A percentile compares a stretch with the other conserved stretches of the same genome.
phyloP scores from a whole-genome alignment of 2,888 invertebrate genomes.

The Linnaemya vulpina region DNA sequence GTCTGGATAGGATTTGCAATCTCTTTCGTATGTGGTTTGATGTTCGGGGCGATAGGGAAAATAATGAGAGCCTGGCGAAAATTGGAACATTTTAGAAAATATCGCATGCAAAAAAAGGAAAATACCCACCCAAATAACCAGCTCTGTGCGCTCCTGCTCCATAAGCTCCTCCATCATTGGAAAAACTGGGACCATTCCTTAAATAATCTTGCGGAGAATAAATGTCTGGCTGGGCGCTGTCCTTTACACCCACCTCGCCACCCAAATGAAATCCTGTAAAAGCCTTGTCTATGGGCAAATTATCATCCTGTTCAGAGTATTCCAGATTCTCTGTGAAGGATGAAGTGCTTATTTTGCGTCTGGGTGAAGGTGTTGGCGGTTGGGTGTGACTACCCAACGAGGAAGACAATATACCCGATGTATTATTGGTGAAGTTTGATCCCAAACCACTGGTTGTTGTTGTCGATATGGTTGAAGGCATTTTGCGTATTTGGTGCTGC shows the following conservation, averaged over 20 bases:
- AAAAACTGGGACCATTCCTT: constrained; percentile 80
- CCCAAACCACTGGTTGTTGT: constrained; percentile 85
- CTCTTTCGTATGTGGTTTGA: constrained; percentile 81
- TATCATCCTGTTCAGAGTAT: constrained; percentile 74
- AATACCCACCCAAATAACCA: constrained; percentile 80
- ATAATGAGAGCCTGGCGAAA: constrained; percentile 81
- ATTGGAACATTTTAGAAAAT: constrained; percentile 3
- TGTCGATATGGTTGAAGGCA: constrained; percentile 84
- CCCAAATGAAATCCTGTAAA: constrained; percentile 74
- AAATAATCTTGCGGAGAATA: constrained; percentile 80
- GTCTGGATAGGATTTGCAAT: constrained; percentile 83
- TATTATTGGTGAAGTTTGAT: constrained; percentile 83
- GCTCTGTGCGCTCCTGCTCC: constrained; percentile 77
- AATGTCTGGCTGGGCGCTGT: constrained; percentile 76
- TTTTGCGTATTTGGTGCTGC: constrained; percentile 81
- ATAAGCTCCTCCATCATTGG: constrained; percentile 79
- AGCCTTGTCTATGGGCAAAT: constrained; percentile 76
- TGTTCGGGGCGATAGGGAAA: constrained; percentile 82
- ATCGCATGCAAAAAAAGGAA: too few species aligned
- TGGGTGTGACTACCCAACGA: constrained; percentile 83
- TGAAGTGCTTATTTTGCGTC: constrained; percentile 88
- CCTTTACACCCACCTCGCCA: constrained; percentile 65
- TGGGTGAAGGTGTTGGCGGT: constrained; percentile 87
- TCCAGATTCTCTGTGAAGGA: constrained; percentile 86
- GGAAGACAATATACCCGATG: constrained; percentile 81